These are phyloP conservation scores for Coremacera marginata DNA, from an alignment of 2,888 invertebrate genomes.

Conservation along the genomic window DNA sequence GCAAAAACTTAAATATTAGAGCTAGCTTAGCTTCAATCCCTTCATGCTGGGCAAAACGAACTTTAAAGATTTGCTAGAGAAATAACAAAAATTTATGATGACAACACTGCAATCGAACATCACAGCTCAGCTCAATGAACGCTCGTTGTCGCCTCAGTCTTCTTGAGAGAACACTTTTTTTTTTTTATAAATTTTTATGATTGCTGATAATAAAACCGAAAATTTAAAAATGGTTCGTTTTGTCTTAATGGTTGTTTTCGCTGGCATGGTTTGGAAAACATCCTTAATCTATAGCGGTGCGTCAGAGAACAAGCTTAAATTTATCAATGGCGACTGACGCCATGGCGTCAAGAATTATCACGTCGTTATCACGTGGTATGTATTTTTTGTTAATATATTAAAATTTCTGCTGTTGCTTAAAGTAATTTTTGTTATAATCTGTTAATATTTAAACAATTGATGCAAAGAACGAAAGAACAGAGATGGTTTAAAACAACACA, in stretches of 20 bases:
- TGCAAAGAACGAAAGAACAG: too few relatives aligned
- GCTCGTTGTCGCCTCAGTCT: constrained; percentile 28
- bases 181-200: not conserved
- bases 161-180: constrained; percentile 7
- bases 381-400: not conserved
- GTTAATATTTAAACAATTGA: constrained; percentile 16
- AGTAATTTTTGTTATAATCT: not conserved
- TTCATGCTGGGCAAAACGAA: too few relatives aligned
- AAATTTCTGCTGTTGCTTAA: not conserved
- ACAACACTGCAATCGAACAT: not conserved
- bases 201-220: not conserved
- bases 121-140: constrained; percentile 32
- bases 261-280: not conserved
- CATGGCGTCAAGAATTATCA: constrained; percentile 14
- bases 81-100: too few relatives aligned
- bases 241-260: not conserved
- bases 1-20: too few relatives aligned
- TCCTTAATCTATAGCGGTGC: not conserved
- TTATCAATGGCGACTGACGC: constrained; percentile 1
- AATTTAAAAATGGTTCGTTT: not conserved
- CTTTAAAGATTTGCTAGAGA: too few relatives aligned
- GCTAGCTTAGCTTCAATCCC: too few relatives aligned
- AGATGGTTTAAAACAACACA: not conserved
- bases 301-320: not conserved
- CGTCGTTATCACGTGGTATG: not conserved